Percentiles rank a stretch among this genome's conserved stretches.
phyloP scores from a whole-genome alignment of 2,797 vertebrate genomes.

The Hypotaenidia okinawae region DNA sequence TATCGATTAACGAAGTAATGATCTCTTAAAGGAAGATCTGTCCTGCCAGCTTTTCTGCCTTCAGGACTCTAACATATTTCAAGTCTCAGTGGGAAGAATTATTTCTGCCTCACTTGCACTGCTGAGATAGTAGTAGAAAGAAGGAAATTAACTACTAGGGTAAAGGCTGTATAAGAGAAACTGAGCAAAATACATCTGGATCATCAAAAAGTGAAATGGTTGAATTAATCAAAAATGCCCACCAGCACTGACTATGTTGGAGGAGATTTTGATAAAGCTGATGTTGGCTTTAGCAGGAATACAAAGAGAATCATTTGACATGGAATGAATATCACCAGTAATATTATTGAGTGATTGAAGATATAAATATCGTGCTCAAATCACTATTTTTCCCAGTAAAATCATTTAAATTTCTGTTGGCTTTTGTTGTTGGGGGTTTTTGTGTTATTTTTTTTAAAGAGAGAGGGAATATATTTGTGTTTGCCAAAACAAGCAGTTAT shows the following conservation, averaged over 20 bases:
- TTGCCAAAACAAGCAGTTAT: background rate
- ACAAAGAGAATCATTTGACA: background rate
- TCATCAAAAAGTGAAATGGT: slow-evolving; percentile 32
- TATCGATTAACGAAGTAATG: background rate
- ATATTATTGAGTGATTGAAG: background rate
- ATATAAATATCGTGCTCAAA: background rate
- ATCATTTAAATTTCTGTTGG: background rate
- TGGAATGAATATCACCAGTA: background rate
- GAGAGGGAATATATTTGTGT: background rate
- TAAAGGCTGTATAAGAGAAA: background rate
- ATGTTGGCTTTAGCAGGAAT: background rate
- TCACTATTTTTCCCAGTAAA: background rate
- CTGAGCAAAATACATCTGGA: background rate
- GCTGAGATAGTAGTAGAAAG: background rate
- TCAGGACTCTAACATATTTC: background rate
- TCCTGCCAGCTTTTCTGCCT: background rate
- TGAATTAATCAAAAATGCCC: background rate
- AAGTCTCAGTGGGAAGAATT: background rate
- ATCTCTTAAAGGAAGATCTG: background rate
- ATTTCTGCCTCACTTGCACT: background rate
- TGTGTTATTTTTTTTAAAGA: too few relatives aligned
- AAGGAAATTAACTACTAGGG: background rate
- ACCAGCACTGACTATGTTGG: background rate
- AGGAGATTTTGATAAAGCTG: background rate
- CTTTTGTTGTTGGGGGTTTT: too few relatives aligned